Base-by-base conservation (phyloP, 2,888 invertebrate genomes). In the Chrysolina haemoptera region DNA sequence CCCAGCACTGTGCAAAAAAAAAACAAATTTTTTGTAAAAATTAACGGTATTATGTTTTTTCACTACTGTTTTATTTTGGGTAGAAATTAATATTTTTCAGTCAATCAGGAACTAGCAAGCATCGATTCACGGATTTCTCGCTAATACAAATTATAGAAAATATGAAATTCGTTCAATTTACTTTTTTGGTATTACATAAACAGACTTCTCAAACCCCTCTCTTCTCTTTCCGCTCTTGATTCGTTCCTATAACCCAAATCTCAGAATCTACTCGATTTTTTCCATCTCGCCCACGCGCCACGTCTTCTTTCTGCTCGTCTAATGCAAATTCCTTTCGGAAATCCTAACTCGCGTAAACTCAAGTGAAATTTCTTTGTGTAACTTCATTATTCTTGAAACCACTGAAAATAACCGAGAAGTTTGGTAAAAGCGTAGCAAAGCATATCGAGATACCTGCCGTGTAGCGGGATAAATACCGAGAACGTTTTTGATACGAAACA, bases 301-400 rank as follows among this genome's bases (percentile, higher is more conserved):
- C 53, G 53, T 20, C 20, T 53, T 18, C 20, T 53, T 5, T 22
- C 20, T 20, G 20, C 20, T 53, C 20, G 53, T 20, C 4, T 5
- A 20, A 22, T 59, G 59, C n/a, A 59, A 53, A 27, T 59, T 59
- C n/a, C 59, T 59, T 35, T 59, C 59, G 35, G 35, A 59, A 59
- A 22, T 59, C 59, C 59, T 14, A 59, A 35, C 59, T 35, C 14
- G 27, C 22, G 27, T 22, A 59, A 59, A 59, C 27, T 14, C n/a
- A 35, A 59, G 59, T n/a, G 27, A 35, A 59, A 35, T 22, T 59
- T 59, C 35, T 59, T 59, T 59, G 35, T 59, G n/a, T 16, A 35
- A 59, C 59, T 35, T 59, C 59, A 59, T 59, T 27, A 16, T 35
- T 59, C 59, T 27, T 11, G 59, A 59, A 59, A 5, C 11, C n/a